These are phyloP conservation scores for Anoplius nigerrimus DNA, from an alignment of 2,888 invertebrate genomes.

Conservation along the genomic window DNA sequence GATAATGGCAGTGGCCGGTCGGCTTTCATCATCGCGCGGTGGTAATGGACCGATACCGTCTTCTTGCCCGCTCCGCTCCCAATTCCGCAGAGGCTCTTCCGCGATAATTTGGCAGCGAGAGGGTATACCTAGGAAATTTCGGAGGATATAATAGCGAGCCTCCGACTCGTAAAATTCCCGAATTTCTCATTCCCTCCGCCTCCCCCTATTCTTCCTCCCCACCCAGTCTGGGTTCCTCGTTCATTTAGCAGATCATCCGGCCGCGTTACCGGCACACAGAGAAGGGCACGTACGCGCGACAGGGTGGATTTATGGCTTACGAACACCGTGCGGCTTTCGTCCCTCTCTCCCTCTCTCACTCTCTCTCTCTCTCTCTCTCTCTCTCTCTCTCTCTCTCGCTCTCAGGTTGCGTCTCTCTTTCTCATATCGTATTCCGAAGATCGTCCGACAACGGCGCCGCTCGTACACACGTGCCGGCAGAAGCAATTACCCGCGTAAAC, in stretches of 20 bases:
- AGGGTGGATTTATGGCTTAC: too few relatives aligned
- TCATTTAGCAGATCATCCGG: too few relatives aligned
- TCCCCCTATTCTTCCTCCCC: not conserved
- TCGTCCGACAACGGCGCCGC: slow-evolving; percentile 19
- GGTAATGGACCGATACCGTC: slow-evolving; percentile 48
- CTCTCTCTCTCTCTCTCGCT: not conserved
- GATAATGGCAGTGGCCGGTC: slow-evolving; percentile 26
- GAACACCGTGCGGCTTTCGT: slow-evolving; percentile 15
- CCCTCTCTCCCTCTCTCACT: not conserved
- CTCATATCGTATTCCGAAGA: slow-evolving; percentile 31
- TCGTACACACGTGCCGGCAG: slow-evolving; percentile 32
- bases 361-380: slow-evolving; percentile 10
- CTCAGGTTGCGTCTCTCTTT: slow-evolving; percentile 8
- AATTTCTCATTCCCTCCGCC: not conserved
- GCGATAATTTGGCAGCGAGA: slow-evolving; percentile 33
- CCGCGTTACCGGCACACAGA: too few relatives aligned
- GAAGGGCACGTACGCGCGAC: too few relatives aligned
- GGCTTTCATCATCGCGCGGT: slow-evolving; percentile 41
- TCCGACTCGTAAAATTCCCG: slow-evolving; percentile 1
- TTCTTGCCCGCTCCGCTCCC: slow-evolving; percentile 19
- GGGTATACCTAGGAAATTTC: slow-evolving; percentile 4
- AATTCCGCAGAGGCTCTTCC: slow-evolving; percentile 14
- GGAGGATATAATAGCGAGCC: slow-evolving; percentile 10
- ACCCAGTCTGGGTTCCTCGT: not conserved
- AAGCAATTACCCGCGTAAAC: slow-evolving; percentile 52